Base-by-base conservation (phyloP, 1,140 invertebrate genomes). In the Cephus cinctus region DNA sequence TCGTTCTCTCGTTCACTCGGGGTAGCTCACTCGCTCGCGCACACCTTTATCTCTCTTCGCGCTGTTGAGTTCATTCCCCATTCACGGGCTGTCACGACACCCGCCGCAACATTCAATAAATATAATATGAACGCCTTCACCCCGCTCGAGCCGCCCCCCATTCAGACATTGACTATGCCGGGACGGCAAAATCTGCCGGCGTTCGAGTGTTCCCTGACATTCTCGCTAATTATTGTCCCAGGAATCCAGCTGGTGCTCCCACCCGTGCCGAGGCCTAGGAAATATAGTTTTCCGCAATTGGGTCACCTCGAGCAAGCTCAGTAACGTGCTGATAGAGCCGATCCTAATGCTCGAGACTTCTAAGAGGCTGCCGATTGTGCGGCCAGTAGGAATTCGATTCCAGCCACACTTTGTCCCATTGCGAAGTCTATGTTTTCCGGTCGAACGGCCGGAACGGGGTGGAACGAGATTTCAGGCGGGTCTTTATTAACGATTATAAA, bases 41-140 rank as follows among this genome's bases (percentile, higher is more conserved):
- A 45, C 57, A 56, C 47, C 58, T 61, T 59, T 63, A 66, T 67
- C 61, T 69, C 43, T 44, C 43, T 54, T 59, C 54, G 52, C 54
- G 50, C 54, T 50, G 57, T 41, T 61, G 56, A 61, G 59, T 69
- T 65, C 57, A 59, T 63, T 61, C 40, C 38, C 66, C 57, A 69
- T 69, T 69, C 63, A 54, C 48, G 40, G 40, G 23, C 45, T 43
- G 50, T 54, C 59, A 43, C 52, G 51, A 43, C 51, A 51, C 57
- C 54, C 43, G 23, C 48, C 46, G 48, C 21, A 27, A 41, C 52
- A 57, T 60, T 51, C 53, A 59, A 63, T 63, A 62, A 63, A 62
- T 60, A 53, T 58, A 52, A 40, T 40, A 55, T 57, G 52, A 56
- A 54, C 49, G 60, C 54, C 60, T 65, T 64, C 59, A 60, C 54